Conservation (phyloP, 2,888 invertebrate species). For the Volucella bombylans region DNA sequence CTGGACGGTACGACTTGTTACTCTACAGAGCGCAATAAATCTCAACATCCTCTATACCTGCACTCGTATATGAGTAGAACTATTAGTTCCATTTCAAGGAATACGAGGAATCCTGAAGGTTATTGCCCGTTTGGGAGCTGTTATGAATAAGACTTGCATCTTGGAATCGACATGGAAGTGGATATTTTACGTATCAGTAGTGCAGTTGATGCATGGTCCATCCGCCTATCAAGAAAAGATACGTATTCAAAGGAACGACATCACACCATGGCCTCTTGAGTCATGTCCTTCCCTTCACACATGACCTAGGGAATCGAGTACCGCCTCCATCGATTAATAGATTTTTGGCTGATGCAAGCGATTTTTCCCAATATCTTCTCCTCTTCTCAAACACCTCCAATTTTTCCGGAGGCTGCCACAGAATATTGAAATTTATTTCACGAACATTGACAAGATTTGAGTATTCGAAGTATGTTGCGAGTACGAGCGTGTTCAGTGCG, state of each 20-base stretch:
- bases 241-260: too few species aligned
- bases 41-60: conserved; percentile 14
- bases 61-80: background rate
- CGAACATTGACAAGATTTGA: conserved; percentile 14
- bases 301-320: background rate
- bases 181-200: background rate
- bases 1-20: background rate
- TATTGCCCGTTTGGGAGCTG: conserved; percentile 53
- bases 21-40: conserved; percentile 48
- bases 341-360: background rate
- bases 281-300: too few species aligned
- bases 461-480: conserved; percentile 30
- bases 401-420: too few species aligned
- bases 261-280: background rate
- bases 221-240: too few species aligned
- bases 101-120: conserved; percentile 9
- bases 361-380: background rate
- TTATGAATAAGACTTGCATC: conserved; percentile 25
- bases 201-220: too few species aligned
- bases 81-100: background rate
- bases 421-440: conserved; percentile 25
- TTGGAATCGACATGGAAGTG: conserved; percentile 19
- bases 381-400: background rate
- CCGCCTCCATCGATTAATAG: background rate
- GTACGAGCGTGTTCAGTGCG: background rate